A percentile compares a stretch with the other conserved stretches of the same genome.
These are phyloP conservation scores for Labeo calbasu DNA, from an alignment of 2,797 vertebrate species.

Conservation along the genomic window DNA sequence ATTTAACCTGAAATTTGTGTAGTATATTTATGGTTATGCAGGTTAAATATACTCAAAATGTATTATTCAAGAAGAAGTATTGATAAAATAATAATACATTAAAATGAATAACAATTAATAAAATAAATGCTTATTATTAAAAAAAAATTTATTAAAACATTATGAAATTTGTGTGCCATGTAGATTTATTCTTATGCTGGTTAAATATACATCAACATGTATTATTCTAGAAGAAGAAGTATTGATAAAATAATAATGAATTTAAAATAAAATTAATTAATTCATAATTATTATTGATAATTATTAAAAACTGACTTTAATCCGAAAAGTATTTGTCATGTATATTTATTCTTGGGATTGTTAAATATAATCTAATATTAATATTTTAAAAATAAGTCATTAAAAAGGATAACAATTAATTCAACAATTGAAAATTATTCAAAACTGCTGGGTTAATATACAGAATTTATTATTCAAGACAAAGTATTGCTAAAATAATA, in stretches of 20 bases:
- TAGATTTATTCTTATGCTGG: too few species aligned
- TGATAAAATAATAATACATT: neutral
- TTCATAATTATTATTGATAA: neutral
- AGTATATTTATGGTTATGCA: neutral
- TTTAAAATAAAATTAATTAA: neutral
- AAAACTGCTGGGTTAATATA: too few species aligned
- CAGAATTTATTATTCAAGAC: too few species aligned
- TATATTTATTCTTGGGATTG: neutral
- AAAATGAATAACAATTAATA: neutral
- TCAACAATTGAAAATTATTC: neutral
- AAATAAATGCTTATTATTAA: neutral
- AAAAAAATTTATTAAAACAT: too few species aligned
- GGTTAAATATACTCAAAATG: neutral
- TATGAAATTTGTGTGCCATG: too few species aligned
- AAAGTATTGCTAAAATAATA: too few species aligned
- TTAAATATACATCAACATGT: neutral
- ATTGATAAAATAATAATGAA: constrained; percentile 3
- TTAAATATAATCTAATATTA: neutral
- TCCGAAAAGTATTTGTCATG: neutral
- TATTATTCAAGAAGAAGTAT: neutral
- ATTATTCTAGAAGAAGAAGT: neutral
- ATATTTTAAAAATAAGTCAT: too few species aligned
- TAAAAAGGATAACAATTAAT: neutral
- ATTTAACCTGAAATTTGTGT: neutral
- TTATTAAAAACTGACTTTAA: neutral